Conservation (phyloP, 2,888 invertebrate genomes). For the Sepiola atlantica region DNA sequence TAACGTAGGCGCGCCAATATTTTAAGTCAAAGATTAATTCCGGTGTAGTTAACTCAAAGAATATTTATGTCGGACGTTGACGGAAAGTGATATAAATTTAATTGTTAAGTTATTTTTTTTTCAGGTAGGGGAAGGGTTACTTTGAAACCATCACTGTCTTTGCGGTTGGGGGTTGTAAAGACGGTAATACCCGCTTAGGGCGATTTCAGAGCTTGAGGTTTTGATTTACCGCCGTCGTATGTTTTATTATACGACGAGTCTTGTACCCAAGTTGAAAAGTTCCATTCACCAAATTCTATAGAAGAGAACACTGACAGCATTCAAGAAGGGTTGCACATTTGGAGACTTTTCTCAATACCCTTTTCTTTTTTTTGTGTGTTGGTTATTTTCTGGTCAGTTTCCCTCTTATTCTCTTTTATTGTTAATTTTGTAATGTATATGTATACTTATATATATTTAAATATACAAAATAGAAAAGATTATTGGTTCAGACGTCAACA, state of each 20-base stretch:
- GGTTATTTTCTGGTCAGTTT: not conserved
- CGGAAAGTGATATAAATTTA: not conserved
- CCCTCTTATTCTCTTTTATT: not conserved
- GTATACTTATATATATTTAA: too few species aligned
- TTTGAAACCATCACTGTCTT: not conserved
- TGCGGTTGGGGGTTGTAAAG: not conserved
- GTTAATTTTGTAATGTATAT: not conserved
- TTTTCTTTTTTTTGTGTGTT: not conserved
- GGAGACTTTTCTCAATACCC: not conserved
- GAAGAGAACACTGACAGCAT: not conserved
- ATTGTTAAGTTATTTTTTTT: not conserved
- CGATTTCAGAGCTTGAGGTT: not conserved
- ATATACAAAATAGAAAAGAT: not conserved
- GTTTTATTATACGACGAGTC: not conserved
- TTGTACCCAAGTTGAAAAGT: not conserved
- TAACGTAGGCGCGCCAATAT: not conserved
- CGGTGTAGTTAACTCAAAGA: too few species aligned
- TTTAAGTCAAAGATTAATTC: not conserved
- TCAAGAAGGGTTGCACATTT: not conserved
- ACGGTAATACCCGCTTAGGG: slow-evolving; percentile 2
- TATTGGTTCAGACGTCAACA: not conserved
- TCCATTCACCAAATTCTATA: not conserved
- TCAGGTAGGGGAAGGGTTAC: not conserved
- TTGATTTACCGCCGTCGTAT: not conserved
- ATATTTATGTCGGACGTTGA: too few species aligned